Conservation (phyloP, 2,888 invertebrate genomes). For the Lissocephala sabroskyi region DNA sequence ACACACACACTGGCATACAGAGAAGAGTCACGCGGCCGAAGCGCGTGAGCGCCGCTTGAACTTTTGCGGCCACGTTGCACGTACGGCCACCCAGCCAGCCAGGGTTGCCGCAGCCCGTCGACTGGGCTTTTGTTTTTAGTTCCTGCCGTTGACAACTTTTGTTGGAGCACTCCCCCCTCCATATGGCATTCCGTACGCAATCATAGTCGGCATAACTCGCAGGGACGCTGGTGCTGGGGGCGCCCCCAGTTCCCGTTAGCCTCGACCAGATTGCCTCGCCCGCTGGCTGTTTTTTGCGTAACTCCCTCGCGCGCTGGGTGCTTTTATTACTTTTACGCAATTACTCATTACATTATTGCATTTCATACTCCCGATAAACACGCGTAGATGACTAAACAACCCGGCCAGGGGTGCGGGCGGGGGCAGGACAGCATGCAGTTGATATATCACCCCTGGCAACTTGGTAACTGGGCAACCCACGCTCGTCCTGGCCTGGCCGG, state of each 20-base stretch:
- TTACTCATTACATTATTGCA: constrained; percentile 68
- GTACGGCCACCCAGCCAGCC: constrained; percentile 19
- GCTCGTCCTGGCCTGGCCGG: not conserved
- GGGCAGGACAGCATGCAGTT: no score
- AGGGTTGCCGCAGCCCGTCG: constrained; percentile 7
- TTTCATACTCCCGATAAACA: constrained; percentile 56
- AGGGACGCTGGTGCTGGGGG: constrained; percentile 19
- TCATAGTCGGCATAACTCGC: constrained; percentile 38
- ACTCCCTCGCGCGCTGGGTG: constrained; percentile 37
- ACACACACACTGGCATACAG: constrained; percentile 2
- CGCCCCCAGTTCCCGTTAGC: constrained; percentile 1
- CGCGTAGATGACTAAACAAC: constrained; percentile 45
- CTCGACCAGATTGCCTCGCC: not conserved
- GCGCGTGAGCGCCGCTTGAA: constrained; percentile 54
- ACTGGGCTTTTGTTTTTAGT: not conserved
- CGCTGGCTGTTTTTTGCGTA: constrained; percentile 43
- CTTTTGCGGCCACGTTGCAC: constrained; percentile 57
- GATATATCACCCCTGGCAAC: not conserved
- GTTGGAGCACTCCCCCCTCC: constrained; percentile 24
- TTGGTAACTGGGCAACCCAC: not conserved
- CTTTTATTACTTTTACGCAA: constrained; percentile 63
- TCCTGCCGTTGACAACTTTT: constrained; percentile 62
- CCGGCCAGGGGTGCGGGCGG: not conserved
- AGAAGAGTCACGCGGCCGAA: constrained; percentile 55
- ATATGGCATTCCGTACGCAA: not conserved